Conservation (phyloP, 2,113 vertebrate genomes). For the Chinchilla lanigera region DNA sequence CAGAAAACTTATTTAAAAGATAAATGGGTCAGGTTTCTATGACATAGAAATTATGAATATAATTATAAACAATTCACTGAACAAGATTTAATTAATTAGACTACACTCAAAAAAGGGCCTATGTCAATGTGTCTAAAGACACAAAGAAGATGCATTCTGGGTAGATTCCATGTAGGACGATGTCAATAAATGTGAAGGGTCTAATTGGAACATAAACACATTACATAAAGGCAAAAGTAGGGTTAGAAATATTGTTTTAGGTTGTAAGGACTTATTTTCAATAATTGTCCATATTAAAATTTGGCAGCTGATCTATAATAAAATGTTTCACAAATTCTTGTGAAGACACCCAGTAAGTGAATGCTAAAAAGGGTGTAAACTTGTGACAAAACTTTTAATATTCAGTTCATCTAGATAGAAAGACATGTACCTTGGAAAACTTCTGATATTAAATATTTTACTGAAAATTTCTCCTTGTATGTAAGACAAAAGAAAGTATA, state of each 20-base stretch:
- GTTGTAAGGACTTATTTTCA: not conserved
- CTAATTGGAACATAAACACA: not conserved
- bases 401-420: not conserved
- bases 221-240: not conserved
- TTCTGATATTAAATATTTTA: not conserved
- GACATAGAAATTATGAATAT: slow-evolving; percentile 61
- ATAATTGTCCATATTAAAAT: slow-evolving; percentile 22
- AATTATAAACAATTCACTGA: slow-evolving; percentile 37
- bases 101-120: not conserved
- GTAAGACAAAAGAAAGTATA: not conserved
- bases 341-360: not conserved
- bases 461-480: not conserved
- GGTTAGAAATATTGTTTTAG: not conserved
- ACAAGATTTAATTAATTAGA: slow-evolving; percentile 71
- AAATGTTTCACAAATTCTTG: not conserved
- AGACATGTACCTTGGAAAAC: not conserved
- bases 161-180: not conserved
- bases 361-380: not conserved
- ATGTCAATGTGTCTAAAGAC: slow-evolving; percentile 40
- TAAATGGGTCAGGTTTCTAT: slow-evolving; percentile 48
- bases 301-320: not conserved
- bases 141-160: not conserved
- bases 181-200: not conserved
- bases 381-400: not conserved
- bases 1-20: slow-evolving; percentile 54